Evolutionary conservation across 2,888 invertebrate genomes (phyloP).

Genomic region (Hirtodrosophila cameraria): DNA sequence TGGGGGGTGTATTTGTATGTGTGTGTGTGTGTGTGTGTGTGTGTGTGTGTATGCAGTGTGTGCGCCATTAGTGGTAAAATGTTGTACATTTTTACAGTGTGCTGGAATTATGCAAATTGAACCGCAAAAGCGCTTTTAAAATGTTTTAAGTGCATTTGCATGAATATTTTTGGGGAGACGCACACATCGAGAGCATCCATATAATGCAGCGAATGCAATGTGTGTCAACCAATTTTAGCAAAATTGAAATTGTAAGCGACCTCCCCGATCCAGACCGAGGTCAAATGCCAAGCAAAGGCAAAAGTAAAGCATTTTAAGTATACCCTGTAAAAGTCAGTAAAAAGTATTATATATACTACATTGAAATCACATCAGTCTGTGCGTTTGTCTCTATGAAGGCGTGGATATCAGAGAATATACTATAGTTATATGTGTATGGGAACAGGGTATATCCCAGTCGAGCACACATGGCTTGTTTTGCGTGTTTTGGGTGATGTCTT

Average conservation of each 20-base stretch:
- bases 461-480: neutral
- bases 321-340: neutral
- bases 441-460: neutral
- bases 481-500: constrained; percentile 29
- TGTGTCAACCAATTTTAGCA: constrained; percentile 75
- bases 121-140: constrained; percentile 80
- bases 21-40: constrained; percentile 5
- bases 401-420: neutral
- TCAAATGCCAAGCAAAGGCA: constrained; percentile 34
- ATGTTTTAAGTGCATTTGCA: constrained; percentile 80
- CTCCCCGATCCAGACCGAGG: constrained; percentile 44
- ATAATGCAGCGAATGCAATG: constrained; percentile 55
- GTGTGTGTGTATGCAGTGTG: constrained; percentile 38
- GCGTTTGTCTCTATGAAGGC: too few relatives aligned
- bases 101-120: constrained; percentile 80
- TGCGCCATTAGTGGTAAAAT: constrained; percentile 78
- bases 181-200: constrained; percentile 30
- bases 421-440: neutral
- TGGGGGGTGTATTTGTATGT: constrained; percentile 21
- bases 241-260: constrained; percentile 72
- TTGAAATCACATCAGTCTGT: too few relatives aligned
- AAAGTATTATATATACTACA: too few relatives aligned
- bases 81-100: constrained; percentile 79
- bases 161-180: constrained; percentile 70
- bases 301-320: constrained; percentile 4